A percentile compares a stretch with the other conserved stretches of the same genome.
Conservation (phyloP, 2,888 invertebrate genomes). For the Blastobasis lacticolella region DNA sequence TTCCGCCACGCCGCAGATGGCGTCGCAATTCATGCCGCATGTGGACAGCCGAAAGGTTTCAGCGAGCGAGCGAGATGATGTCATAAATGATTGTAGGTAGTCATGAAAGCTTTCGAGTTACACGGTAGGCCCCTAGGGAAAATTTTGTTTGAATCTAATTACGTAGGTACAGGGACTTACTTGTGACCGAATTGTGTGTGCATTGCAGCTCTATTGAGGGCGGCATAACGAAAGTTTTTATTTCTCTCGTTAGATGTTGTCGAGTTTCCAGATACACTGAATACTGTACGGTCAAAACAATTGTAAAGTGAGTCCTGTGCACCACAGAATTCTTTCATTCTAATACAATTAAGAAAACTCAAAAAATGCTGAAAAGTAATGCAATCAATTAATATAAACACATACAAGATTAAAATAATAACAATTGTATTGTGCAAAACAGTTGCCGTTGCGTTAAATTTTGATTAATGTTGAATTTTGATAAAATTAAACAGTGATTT, state of each 20-base stretch:
- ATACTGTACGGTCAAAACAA: slow-evolving; percentile 82
- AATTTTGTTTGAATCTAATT: neutral
- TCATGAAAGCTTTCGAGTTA: neutral
- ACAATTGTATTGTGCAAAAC: no score
- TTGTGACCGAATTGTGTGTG: slow-evolving; percentile 90
- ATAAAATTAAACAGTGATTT: no score
- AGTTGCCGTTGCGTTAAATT: no score
- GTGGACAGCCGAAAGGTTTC: no score
- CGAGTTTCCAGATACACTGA: slow-evolving; percentile 39
- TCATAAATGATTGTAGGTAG: neutral
- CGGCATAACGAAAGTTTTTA: slow-evolving; percentile 88
- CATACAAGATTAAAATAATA: no score
- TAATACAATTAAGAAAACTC: slow-evolving; percentile 90
- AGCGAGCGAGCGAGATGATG: neutral
- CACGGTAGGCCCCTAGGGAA: neutral
- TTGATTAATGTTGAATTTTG: no score
- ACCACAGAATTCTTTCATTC: slow-evolving; percentile 90
- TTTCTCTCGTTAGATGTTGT: slow-evolving; percentile 68
- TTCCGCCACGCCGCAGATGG: no score
- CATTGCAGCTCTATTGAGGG: slow-evolving; percentile 91
- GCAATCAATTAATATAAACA: neutral
- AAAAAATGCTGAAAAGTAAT: slow-evolving; percentile 84
- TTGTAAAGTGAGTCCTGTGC: slow-evolving; percentile 86
- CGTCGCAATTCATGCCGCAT: no score
- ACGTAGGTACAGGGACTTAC: slow-evolving; percentile 50